Conservation (phyloP, 2,888 invertebrate species). For the Drosophila aldrichi region DNA sequence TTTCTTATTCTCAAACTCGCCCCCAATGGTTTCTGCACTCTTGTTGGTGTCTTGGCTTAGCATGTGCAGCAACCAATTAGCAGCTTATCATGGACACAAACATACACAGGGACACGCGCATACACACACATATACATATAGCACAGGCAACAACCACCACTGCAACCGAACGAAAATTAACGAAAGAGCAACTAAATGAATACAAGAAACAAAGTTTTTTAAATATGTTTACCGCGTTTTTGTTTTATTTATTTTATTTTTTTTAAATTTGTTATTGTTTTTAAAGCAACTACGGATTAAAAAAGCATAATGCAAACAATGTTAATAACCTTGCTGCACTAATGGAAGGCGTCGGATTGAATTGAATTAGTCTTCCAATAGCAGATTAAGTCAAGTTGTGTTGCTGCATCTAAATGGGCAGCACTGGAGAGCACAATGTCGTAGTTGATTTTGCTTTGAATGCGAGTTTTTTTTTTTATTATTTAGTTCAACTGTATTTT, state of each 20-base stretch:
- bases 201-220: constrained; percentile 7
- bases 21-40: constrained; percentile 30
- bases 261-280: not conserved
- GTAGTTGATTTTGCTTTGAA: constrained; percentile 26
- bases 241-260: not conserved
- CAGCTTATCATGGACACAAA: constrained; percentile 19
- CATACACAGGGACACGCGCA: constrained; percentile 4
- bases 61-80: constrained; percentile 39
- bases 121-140: constrained; percentile 35
- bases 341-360: not conserved
- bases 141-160: constrained; percentile 75
- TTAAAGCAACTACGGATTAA: constrained; percentile 4
- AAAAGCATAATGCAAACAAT: not conserved
- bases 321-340: not conserved
- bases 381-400: not conserved
- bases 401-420: not conserved
- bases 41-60: constrained; percentile 47
- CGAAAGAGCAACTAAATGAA: constrained; percentile 26
- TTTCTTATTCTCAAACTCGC: not conserved
- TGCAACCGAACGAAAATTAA: constrained; percentile 67
- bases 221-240: not conserved
- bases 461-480: constrained; percentile 17
- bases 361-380: not conserved
- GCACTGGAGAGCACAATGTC: constrained; percentile 8
- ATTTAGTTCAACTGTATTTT: not conserved